Base-by-base conservation (phyloP, 2,113 vertebrate genomes). In the Misgurnus mizolepis region DNA sequence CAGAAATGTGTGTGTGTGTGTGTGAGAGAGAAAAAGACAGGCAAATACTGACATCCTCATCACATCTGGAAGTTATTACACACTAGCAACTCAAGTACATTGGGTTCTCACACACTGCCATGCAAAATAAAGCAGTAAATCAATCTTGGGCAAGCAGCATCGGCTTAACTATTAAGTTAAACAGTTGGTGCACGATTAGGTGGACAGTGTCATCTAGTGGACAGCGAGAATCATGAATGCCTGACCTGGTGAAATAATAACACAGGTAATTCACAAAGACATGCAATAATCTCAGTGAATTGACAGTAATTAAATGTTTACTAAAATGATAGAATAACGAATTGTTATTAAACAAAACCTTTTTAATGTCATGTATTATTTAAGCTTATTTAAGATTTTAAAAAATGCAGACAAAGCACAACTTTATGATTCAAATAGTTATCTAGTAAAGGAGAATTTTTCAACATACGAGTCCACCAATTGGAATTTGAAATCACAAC, bases 131-230 rank as follows among this genome's bases (percentile, higher is more conserved):
- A 74, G 66, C 60, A 75, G 40, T 58, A 74, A 71, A 81, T 81
- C 41, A 76, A 40, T 81, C 58, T 73, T 18, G 55, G 47, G 64
- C 12, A 39, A 78, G 49, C 56, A 53, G 55, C 69, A 12, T 14
- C 39, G 45, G 80, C 34, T 67, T 41, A 61, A 27, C 22, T 14
- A 49, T 22, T 47, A 14, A 14, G 75, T 34, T 34, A 53, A 27
- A 65, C 17, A 79, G 55, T 78, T 70, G 10, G 3, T 74, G 18
- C 50, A 67, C 17, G 70, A 60, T 14, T 40, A 60, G 55, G 76
- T 56, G 67, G 71, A 88, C 53, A 88, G 70, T 49, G 77, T 78
- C 89, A 87, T 78, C 88, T 83, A 84, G 88, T 88, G 91, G 83
- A 6, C 68, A 78, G 0, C 15, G 5, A 70, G 22, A 4, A 69